Evolutionary conservation across 2,888 invertebrate species (phyloP).

Genomic region (Crioceris asparagi): DNA sequence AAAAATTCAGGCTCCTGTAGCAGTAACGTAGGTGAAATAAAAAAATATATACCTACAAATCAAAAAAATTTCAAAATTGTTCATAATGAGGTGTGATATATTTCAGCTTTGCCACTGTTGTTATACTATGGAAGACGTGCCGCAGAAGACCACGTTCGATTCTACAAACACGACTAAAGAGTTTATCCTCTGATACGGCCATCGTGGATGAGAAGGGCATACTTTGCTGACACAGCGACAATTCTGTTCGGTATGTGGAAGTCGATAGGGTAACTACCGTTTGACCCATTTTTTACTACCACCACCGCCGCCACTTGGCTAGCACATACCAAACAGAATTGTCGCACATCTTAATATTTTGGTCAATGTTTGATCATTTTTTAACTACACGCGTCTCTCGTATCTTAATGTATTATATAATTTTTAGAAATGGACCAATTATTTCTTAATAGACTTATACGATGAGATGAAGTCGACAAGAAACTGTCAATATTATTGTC

Average conservation of each 20-base stretch:
- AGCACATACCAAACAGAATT: conserved; percentile 31
- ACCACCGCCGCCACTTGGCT: not conserved
- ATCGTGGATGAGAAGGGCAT: conserved; percentile 79
- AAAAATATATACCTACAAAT: not conserved
- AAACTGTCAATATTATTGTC: too few species aligned
- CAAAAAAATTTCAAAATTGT: not conserved
- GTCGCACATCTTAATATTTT: too few species aligned
- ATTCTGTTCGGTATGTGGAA: conserved; percentile 88
- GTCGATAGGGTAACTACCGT: conserved; percentile 84
- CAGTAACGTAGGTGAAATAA: too few species aligned
- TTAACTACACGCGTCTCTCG: too few species aligned
- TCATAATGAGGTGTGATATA: not conserved
- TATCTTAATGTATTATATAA: not conserved
- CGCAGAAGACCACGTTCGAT: conserved; percentile 63
- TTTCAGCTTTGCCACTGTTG: conserved; percentile 24
- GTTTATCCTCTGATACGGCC: conserved; percentile 44
- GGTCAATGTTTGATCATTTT: too few species aligned
- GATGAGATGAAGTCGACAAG: too few species aligned
- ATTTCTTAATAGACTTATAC: too few species aligned
- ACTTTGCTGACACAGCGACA: conserved; percentile 93
- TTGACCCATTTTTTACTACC: conserved; percentile 46
- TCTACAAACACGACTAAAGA: conserved; percentile 68
- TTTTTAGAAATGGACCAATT: not conserved
- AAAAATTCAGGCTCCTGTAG: too few species aligned
- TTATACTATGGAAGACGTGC: conserved; percentile 32